Base-by-base conservation (phyloP, 2,888 invertebrate genomes). In the Bellardia pandia region DNA sequence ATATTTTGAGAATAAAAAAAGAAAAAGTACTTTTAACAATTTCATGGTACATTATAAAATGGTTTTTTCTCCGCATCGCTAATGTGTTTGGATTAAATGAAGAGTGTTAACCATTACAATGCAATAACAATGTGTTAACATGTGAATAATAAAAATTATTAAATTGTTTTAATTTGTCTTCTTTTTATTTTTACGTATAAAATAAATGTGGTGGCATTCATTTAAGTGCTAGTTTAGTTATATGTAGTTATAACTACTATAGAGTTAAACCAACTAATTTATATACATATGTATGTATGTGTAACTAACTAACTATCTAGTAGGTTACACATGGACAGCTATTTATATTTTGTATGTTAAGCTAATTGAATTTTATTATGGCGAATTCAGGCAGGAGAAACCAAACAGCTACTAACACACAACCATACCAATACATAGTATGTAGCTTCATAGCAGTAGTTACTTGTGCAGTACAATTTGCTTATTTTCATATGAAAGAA, bases 311-410 rank as follows among this genome's bases (percentile, higher is more conserved):
- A 23, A 23, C 23, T 23, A 23, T 23, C 23, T 33, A 37, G 37
- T 37, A 37, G 3, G 37, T 37, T 13, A 71, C 75, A 68, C 60
- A 74, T 76, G 53, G 69, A 72, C 33, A 45, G 9, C 13, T 11
- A 71, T 23, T 23, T 40, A 45, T 64, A 62, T 68, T 75, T 69
- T 76, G 45, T 78, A 14, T 48, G 60, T 85, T 75, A 72, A 53
- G 78, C 76, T 88, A 86, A 86, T 83, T 85, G 86, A 88, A 80
- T 85, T 76, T 86, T 80, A 77, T 86, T 86, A 84, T 82, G 86
- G 86, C 69, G 58, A 81, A 68, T 33, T 74, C 45, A 51, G 48
- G n/a, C 37, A 74, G 72, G 78, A 85, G 81, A 82, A 85, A 79
- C 60, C 71, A 48, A 53, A 79, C 75, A 51, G 60, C 81, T 58